These are phyloP conservation scores for Antheraea assamensis DNA, from an alignment of 2,888 invertebrate species.

Conservation along the genomic window DNA sequence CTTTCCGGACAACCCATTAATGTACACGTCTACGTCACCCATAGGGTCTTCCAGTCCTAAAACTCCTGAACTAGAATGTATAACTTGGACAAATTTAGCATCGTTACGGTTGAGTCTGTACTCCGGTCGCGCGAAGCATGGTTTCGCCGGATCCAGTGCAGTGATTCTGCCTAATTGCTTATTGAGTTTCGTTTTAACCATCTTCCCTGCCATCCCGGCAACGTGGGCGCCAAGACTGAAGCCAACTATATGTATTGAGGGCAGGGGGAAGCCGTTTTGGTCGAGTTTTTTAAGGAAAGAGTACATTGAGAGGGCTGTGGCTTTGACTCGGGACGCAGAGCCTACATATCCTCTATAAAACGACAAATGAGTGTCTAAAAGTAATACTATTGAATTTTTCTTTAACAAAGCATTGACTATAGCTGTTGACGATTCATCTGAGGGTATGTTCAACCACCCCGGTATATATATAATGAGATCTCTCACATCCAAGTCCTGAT, in stretches of 20 bases:
- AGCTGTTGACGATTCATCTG: constrained; percentile 59
- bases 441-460: constrained; percentile 72
- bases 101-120: constrained; percentile 52
- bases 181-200: constrained; percentile 50
- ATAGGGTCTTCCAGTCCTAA: constrained; percentile 61
- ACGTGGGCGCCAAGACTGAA: constrained; percentile 85
- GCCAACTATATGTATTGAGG: constrained; percentile 82
- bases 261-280: constrained; percentile 56
- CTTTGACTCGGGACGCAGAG: constrained; percentile 58
- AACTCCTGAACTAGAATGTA: constrained; percentile 68
- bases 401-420: constrained; percentile 55
- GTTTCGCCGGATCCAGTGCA: constrained; percentile 69
- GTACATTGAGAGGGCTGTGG: constrained; percentile 54
- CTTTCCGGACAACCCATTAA: constrained; percentile 62
- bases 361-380: constrained; percentile 60
- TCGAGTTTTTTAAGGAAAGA: constrained; percentile 51
- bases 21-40: constrained; percentile 69
- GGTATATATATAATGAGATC: constrained; percentile 62
- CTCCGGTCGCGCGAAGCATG: constrained; percentile 58
- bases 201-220: constrained; percentile 73
- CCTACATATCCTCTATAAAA: constrained; percentile 67
- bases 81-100: constrained; percentile 66
- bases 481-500: constrained; percentile 22
- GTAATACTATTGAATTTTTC: constrained; percentile 50
- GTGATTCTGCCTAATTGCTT: constrained; percentile 57